These are phyloP conservation scores for Gobiocypris rarus DNA, from an alignment of 2,113 vertebrate genomes.

Conservation along the genomic window DNA sequence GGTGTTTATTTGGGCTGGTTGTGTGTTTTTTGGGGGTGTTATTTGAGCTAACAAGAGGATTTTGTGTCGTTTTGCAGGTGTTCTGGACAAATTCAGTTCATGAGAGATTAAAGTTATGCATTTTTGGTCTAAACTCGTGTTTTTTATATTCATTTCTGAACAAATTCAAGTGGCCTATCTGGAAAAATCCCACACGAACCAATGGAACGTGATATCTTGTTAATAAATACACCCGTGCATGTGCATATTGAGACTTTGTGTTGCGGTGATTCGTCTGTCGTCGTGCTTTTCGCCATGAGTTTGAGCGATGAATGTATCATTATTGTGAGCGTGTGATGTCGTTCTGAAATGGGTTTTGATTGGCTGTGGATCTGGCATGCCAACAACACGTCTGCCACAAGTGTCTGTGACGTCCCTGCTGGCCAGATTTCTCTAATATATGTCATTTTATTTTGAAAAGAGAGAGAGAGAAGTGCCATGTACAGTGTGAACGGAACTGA, in stretches of 20 bases:
- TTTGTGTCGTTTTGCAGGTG: background rate
- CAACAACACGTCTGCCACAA: background rate
- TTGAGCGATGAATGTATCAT: constrained; percentile 31
- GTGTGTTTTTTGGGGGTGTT: constrained; percentile 21
- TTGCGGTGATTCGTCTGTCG: constrained; percentile 30
- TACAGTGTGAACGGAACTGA: constrained; percentile 8
- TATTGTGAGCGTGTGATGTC: constrained; percentile 39
- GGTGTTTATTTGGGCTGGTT: constrained; percentile 24
- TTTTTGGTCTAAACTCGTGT: background rate
- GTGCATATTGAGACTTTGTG: constrained; percentile 31
- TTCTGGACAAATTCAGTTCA: background rate
- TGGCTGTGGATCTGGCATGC: constrained; percentile 45
- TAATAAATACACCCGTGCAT: constrained; percentile 41
- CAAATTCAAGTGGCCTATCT: constrained; percentile 17
- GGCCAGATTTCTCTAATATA: constrained; percentile 43
- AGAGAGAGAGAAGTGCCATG: constrained; percentile 39
- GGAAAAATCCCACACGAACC: background rate
- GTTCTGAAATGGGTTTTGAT: constrained; percentile 31
- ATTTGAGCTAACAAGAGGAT: background rate
- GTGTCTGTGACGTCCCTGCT: constrained; percentile 50
- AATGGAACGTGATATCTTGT: background rate
- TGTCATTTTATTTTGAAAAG: constrained; percentile 52
- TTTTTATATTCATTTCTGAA: background rate
- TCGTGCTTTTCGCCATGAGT: constrained; percentile 33
- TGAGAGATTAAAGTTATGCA: background rate